A percentile compares a stretch with the other conserved stretches of the same genome.
Conservation (phyloP, 2,797 vertebrate genomes). For the Scolopax bukidnonensis region DNA sequence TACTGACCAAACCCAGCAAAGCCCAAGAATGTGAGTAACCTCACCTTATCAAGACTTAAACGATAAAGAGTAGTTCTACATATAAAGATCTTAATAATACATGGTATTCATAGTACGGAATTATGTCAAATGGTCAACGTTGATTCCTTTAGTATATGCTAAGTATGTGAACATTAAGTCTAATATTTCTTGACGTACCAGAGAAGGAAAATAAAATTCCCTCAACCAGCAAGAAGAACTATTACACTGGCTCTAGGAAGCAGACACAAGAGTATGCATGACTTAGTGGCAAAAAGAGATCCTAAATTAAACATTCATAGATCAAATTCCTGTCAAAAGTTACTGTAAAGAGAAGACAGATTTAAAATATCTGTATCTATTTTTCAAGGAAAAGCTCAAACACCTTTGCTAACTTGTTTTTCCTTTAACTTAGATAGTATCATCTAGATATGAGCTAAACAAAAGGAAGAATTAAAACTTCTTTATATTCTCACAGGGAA, state of each 20-base stretch:
- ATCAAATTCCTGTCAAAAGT: background rate
- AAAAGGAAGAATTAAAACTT: background rate
- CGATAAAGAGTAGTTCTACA: background rate
- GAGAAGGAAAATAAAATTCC: background rate
- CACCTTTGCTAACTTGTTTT: no score
- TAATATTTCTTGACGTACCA: background rate
- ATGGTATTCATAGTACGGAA: background rate
- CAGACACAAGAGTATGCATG: background rate
- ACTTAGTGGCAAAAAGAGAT: background rate
- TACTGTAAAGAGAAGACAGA: background rate
- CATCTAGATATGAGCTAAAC: background rate
- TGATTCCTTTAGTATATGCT: background rate
- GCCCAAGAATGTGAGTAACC: background rate
- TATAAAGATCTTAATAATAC: background rate
- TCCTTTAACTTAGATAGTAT: background rate
- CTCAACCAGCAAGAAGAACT: background rate
- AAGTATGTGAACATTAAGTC: background rate
- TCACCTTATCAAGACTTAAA: background rate
- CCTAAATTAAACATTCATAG: background rate
- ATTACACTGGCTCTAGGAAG: background rate
- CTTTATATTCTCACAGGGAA: background rate
- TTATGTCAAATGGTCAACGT: fast-evolving
- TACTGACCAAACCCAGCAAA: background rate
- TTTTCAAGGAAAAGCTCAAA: background rate
- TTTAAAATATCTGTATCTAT: background rate